phyloP scores from a whole-genome alignment of 2,113 vertebrate genomes.

The Murina feae region DNA sequence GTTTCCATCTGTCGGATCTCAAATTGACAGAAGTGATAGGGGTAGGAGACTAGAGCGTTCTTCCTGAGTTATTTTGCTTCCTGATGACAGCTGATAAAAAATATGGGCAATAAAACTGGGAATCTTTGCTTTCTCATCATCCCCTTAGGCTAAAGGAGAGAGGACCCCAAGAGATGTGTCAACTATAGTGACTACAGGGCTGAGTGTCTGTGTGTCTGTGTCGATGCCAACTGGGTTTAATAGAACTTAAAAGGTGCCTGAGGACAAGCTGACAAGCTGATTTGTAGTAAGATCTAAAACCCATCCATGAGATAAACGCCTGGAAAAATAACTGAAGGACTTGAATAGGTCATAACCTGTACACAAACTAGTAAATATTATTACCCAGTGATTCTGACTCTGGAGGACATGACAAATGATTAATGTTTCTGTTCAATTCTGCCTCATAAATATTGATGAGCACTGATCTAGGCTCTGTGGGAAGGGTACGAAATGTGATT shows the following conservation, averaged over 20 bases:
- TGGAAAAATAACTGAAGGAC: neutral
- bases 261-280: neutral
- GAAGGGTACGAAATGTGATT: neutral
- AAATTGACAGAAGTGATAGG: neutral
- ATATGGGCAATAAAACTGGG: neutral
- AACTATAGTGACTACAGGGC: neutral
- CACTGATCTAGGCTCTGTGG: neutral
- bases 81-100: neutral
- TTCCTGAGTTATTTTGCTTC: neutral
- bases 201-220: neutral
- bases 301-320: neutral
- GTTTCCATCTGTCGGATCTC: slow-evolving; percentile 31
- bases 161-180: neutral
- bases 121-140: neutral
- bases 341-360: neutral
- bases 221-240: neutral
- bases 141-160: neutral
- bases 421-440: neutral
- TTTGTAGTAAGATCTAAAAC: neutral
- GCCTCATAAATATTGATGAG: neutral
- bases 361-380: neutral
- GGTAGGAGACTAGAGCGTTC: neutral
- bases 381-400: neutral
- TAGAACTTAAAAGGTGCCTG: neutral
- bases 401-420: neutral